A percentile compares a stretch with the other conserved stretches of the same genome.
Evolutionary conservation across 2,888 invertebrate genomes (phyloP).

Genomic region (Prenolepis imparis): DNA sequence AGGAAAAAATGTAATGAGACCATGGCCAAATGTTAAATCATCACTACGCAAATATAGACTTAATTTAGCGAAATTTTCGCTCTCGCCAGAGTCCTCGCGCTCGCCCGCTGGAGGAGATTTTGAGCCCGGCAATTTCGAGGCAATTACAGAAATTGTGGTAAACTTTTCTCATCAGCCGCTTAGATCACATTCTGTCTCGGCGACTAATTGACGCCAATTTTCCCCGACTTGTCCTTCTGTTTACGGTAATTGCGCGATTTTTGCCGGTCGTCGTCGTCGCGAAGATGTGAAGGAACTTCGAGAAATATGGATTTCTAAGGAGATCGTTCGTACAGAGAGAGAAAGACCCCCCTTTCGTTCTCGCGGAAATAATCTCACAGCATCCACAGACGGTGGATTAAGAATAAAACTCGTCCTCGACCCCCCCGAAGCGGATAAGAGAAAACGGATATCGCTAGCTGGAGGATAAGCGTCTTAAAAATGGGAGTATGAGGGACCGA

Average conservation of each 20-base stretch:
- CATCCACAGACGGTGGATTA: constrained; percentile 39
- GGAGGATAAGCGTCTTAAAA: constrained; percentile 31
- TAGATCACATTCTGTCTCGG: constrained; percentile 34
- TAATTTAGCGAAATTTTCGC: constrained; percentile 26
- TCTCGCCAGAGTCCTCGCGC: not conserved
- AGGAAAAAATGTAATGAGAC: not conserved
- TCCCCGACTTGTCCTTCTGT: constrained; percentile 10
- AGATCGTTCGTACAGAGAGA: not conserved
- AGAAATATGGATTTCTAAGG: constrained; percentile 12
- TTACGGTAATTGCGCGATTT: constrained; percentile 32
- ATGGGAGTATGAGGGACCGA: constrained; percentile 16
- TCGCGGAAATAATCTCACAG: constrained; percentile 34
- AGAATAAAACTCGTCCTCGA: constrained; percentile 43
- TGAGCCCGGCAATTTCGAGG: constrained; percentile 43
- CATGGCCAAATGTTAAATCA: constrained; percentile 13
- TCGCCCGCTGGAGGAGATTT: constrained; percentile 10
- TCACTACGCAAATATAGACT: constrained; percentile 35
- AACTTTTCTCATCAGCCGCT: constrained; percentile 46
- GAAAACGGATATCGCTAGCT: constrained; percentile 30
- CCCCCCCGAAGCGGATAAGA: not conserved
- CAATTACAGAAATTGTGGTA: constrained; percentile 41
- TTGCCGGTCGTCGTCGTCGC: not conserved
- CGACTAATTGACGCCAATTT: constrained; percentile 30
- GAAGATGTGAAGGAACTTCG: not conserved
- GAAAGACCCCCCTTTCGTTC: not conserved